A percentile compares a stretch with the other conserved stretches of the same genome.
Conservation (phyloP, 2,888 invertebrate species). For the Cybosia mesomella region DNA sequence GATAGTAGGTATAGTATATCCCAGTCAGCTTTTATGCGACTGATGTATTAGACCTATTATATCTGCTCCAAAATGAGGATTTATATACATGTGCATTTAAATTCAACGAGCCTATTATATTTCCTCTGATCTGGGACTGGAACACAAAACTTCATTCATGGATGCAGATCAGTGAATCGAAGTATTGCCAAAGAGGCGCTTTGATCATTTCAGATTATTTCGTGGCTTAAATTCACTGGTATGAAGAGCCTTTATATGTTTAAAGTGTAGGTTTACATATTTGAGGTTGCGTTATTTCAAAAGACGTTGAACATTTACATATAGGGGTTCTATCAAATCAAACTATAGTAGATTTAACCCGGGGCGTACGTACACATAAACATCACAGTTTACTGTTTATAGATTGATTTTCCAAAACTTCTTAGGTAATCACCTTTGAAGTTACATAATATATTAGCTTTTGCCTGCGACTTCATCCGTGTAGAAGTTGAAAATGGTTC, state of each 20-base stretch:
- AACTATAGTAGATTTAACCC: not conserved
- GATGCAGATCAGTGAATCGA: conserved; percentile 21
- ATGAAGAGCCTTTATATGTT: conserved; percentile 10
- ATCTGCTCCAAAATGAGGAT: not conserved
- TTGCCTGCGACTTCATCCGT: too few species aligned
- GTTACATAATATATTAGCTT: not conserved
- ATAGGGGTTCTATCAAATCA: not conserved
- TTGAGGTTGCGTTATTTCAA: conserved; percentile 3
- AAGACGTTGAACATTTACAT: not conserved
- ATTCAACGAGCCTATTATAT: not conserved
- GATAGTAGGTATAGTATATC: not conserved
- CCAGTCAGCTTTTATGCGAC: not conserved
- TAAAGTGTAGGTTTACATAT: conserved; percentile 3
- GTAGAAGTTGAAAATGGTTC: too few species aligned
- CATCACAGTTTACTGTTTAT: not conserved
- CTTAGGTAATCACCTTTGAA: not conserved
- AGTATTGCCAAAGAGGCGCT: conserved; percentile 16
- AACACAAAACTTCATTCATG: conserved; percentile 16
- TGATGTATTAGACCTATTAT: not conserved
- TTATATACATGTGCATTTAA: not conserved
- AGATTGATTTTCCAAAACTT: not conserved
- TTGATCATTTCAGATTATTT: conserved; percentile 22
- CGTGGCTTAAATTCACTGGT: conserved; percentile 18
- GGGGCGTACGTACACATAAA: not conserved
- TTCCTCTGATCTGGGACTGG: conserved; percentile 15